Percentiles rank a stretch among this genome's conserved stretches.
These are phyloP conservation scores for Hippolais icterina DNA, from an alignment of 2,113 vertebrate species.

Conservation along the genomic window DNA sequence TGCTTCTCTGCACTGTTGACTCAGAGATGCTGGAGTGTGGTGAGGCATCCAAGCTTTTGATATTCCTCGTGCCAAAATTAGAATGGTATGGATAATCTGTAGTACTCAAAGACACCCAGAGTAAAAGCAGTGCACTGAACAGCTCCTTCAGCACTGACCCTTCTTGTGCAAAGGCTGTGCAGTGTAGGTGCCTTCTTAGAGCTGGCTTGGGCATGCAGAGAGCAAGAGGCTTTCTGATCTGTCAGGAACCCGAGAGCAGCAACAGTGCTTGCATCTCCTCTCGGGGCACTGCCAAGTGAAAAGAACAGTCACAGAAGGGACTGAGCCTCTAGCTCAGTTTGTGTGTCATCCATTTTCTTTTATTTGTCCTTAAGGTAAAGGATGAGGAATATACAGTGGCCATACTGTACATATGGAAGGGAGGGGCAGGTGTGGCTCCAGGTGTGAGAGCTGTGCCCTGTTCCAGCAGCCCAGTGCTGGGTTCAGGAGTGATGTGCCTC, in stretches of 20 bases:
- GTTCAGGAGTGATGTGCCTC: background rate
- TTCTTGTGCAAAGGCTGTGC: background rate
- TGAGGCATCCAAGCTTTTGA: background rate
- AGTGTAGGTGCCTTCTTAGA: background rate
- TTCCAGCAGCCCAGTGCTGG: background rate
- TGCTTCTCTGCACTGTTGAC: background rate
- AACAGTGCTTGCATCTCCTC: background rate
- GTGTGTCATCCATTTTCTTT: rapidly evolving
- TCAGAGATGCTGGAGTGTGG: background rate
- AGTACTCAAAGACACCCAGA: background rate
- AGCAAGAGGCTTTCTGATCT: background rate
- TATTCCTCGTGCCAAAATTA: background rate
- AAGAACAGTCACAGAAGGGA: background rate
- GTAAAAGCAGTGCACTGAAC: background rate
- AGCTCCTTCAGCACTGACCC: background rate
- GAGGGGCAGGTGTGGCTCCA: background rate
- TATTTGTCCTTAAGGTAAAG: background rate
- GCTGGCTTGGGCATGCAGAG: rapidly evolving
- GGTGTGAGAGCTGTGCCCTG: background rate
- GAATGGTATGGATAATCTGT: rapidly evolving
- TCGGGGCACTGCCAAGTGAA: background rate
- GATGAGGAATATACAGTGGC: background rate
- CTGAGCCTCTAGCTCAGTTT: background rate
- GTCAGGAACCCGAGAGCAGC: background rate
- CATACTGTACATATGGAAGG: rapidly evolving